phyloP scores from a whole-genome alignment of 2,888 invertebrate genomes.

The Epistrophella euchroma region DNA sequence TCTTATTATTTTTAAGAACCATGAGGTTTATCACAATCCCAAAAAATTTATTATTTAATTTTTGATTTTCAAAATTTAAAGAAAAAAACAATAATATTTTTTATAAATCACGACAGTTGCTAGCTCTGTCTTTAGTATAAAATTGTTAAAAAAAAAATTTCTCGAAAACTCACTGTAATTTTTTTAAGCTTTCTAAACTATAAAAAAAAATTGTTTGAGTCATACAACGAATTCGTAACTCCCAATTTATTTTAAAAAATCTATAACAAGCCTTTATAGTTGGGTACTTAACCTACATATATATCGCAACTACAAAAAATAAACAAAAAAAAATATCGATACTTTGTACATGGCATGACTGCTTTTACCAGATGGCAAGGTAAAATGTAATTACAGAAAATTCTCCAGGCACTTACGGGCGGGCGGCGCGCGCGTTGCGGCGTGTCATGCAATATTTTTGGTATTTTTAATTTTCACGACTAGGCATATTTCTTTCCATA shows the following conservation, averaged over 20 bases:
- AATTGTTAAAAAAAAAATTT: too few relatives aligned
- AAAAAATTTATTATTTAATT: too few relatives aligned
- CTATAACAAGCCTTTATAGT: background rate
- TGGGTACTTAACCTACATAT: constrained; percentile 8
- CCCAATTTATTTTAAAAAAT: background rate
- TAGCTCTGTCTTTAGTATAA: too few relatives aligned
- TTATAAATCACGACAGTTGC: too few relatives aligned
- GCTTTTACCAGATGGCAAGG: constrained; percentile 62
- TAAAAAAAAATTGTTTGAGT: background rate
- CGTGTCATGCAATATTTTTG: constrained; percentile 50
- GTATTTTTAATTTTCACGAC: constrained; percentile 42
- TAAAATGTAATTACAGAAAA: constrained; percentile 63
- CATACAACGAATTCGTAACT: background rate
- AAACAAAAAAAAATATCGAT: background rate
- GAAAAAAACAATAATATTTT: too few relatives aligned
- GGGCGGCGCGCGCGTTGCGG: too few relatives aligned
- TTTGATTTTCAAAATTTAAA: too few relatives aligned
- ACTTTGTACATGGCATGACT: constrained; percentile 23
- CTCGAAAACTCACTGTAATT: too few relatives aligned
- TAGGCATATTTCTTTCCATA: constrained; percentile 11
- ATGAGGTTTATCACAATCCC: too few relatives aligned
- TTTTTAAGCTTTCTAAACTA: too few relatives aligned
- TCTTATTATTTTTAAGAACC: too few relatives aligned
- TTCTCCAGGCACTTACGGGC: constrained; percentile 30
- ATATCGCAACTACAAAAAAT: constrained; percentile 8